Evolutionary conservation across 2,888 invertebrate genomes (phyloP), one percentile per base, ranked within the genome.

Genomic region (Acanthosoma haemorrhoidale): DNA sequence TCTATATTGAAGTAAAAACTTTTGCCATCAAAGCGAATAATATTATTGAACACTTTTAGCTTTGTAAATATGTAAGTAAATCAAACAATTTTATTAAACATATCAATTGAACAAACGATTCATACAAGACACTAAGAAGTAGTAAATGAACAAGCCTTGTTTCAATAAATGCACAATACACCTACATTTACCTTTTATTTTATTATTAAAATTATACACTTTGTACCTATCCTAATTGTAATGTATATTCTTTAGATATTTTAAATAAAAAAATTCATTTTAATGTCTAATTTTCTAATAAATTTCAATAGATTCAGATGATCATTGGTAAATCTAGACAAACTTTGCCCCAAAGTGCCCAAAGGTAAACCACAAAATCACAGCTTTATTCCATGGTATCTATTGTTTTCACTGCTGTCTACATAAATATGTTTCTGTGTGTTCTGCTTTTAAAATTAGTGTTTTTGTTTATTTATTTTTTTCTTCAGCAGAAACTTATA

Each of bases 341-440:
- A 15, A 39, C n/a, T 18, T 34, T 61, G 60, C 60, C 60, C 63
- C 39, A 63, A 63, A 63, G 63, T 63, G 63, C 63, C 63, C 63
- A 39, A 39, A 63, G 63, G 63, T 63, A 63, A 63, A 63, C 15
- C 63, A 63, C 39, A 13, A 51, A 25, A 25, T 63, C 63, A 63
- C 63, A 63, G 63, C 39, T 63, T 63, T 34, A 39, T 61, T 36
- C 60, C 32, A 61, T 61, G 60, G 34, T 34, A 61, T 61, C 32
- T 18, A 36, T 61, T 61, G 61, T 61, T 18, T 36, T 61, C 61
- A 36, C 36, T 61, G 61, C 61, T 61, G 25, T 38, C 21, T 18
- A 38, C 13, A 51, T 51, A 51, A 21, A 51, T 51, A 51, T 25
- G 18, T 21, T 16, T 61, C 9, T 61, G 16, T 32, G 21, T 34